phyloP scores from a whole-genome alignment of 2,113 vertebrate species.

The Tretioscincus oriximinensis region DNA sequence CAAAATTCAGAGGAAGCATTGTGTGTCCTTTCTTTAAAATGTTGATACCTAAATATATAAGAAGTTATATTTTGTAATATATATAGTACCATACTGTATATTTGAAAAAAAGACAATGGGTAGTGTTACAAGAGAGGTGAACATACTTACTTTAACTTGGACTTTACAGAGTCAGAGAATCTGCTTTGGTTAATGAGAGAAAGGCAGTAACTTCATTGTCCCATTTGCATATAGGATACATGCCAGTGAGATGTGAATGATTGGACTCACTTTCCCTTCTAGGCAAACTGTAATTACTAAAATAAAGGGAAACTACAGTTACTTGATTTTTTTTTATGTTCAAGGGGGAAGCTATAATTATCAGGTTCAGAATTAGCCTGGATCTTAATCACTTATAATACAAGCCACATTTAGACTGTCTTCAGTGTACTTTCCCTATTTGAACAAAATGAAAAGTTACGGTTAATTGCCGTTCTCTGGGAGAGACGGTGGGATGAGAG shows the following conservation, averaged over 20 bases:
- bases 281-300: neutral
- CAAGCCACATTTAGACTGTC: neutral
- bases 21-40: neutral
- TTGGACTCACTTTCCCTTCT: neutral
- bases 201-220: neutral
- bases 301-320: neutral
- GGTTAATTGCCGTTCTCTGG: neutral
- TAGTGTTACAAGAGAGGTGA: neutral
- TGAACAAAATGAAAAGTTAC: neutral
- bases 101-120: neutral
- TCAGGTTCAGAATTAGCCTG: neutral
- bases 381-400: neutral
- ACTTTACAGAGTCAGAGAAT: slow-evolving; percentile 12
- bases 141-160: neutral
- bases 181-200: neutral
- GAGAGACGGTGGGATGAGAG: neutral
- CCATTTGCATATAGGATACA: neutral
- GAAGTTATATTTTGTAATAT: too few species aligned
- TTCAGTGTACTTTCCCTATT: neutral
- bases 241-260: neutral
- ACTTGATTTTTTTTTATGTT: neutral
- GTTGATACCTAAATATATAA: too few species aligned
- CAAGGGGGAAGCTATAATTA: neutral
- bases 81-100: too few species aligned
- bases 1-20: neutral